Base-by-base conservation (phyloP, 2,113 vertebrate genomes). In the Sceloporus undulatus region DNA sequence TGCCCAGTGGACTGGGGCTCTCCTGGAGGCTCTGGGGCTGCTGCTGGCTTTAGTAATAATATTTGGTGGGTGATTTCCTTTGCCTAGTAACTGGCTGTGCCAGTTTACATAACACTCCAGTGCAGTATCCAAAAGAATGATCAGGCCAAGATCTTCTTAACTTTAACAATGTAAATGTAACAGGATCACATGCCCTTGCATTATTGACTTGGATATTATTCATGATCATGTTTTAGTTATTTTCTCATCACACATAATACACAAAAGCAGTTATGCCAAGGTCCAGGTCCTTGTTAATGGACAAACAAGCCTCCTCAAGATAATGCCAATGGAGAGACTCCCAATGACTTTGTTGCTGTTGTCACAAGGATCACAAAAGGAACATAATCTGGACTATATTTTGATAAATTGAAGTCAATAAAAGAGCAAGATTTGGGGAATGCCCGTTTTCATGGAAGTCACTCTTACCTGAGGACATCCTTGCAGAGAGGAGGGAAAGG, bases 401-500 rank as follows among this genome's bases (percentile, higher is more conserved):
- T 66, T 38, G 34, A 40, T 27, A n/a, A 48, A 11, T 23, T 56
- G 79, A 29, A 65, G 13, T 8, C 29, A 80, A 42, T 19, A 21
- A 80, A 38, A 54, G 68, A 65, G 19, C 29, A 27, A 54, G 18
- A 27, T 52, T 38, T 5, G 68, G 21, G 13, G 23, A 54, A 52
- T 78, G n/a, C 16, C 34, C 38, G 4, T 52, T 77, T 27, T 78
- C 0, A 3, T 1, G 13, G 3, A 1, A 9, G 59, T 1, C 4
- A 9, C 2, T 1, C 94, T 88, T 93, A 99, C 98, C 98, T 99
- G 90, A 98, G 97, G 79, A 98, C 96, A 0, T 99, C 98, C 96
- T 99, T 99, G 97, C 98, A 99, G 82, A 99, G 97, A 0, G 98
- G 98, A 0, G 98, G 98, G 88, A 99, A 99, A 4, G 98, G 98